Evolutionary conservation across 2,888 invertebrate species (phyloP), one percentile per base, ranked within the genome.

Genomic region (Heliconius hortense): DNA sequence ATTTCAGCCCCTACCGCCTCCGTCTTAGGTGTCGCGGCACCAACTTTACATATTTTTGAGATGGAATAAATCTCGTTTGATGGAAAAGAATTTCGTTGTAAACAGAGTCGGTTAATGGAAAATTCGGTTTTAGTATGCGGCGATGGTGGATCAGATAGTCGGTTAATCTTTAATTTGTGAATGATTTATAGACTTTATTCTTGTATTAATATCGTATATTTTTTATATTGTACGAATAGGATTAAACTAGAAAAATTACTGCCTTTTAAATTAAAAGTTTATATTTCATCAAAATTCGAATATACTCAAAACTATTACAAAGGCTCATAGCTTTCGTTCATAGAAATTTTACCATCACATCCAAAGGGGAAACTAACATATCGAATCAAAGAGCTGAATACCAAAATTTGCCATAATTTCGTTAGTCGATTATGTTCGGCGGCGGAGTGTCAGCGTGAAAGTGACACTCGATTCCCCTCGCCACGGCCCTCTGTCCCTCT

Each of bases 21-120:
- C 85, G 85, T 85, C 85, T 82, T 85, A 85, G 85, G 86, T 87
- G 88, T 86, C 86, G 83, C 84, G 85, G 82, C 75, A 79, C 82
- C 85, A 87, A 90, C 87, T 93, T 92, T 91, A 92, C 91, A 93
- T 93, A 92, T 92, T 92, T 92, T 92, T 89, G 87, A 87, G 83
- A 84, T 82, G 82, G 88, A 89, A 90, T 88, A 91, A 92, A 92
- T 92, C 90, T 89, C 87, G 86, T 92, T 92, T 92, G 91, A 91
- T 88, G 89, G 87, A 90, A 92, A 91, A 91, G 88, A 88, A 90
- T 89, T 90, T 88, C 80, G 87, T 79, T 84, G 89, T 90, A 91
- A 91, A 92, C 90, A 92, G 85, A 87, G 83, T 78, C 79, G 84
- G 89, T 87, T 90, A 88, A 92, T 91, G 89, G 90, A 91, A 91